phyloP scores from a whole-genome alignment of 2,888 invertebrate genomes.

The Furcula furcula region DNA sequence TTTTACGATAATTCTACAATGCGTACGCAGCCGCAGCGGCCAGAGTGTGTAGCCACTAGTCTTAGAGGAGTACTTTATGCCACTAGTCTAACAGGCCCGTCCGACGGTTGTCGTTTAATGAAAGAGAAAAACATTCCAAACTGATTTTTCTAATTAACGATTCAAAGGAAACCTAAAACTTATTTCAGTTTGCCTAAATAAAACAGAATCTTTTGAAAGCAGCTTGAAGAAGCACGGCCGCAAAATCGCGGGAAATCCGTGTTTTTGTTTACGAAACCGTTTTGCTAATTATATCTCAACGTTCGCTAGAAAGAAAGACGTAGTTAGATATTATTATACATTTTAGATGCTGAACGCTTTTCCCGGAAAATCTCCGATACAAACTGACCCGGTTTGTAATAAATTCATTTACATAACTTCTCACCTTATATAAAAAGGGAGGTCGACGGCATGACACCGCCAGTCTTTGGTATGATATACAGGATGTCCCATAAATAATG shows the following conservation, averaged over 20 bases:
- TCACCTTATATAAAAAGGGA: too few species aligned
- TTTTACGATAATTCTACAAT: too few species aligned
- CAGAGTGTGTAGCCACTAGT: too few species aligned
- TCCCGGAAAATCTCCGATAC: slow-evolving; percentile 26
- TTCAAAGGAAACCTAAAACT: slow-evolving; percentile 14
- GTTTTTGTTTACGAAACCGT: slow-evolving; percentile 37
- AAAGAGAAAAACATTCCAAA: neutral
- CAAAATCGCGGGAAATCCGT: slow-evolving; percentile 32
- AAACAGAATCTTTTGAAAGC: slow-evolving; percentile 14
- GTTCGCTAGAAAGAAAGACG: slow-evolving; percentile 30
- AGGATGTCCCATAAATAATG: too few species aligned
- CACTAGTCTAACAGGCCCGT: too few species aligned
- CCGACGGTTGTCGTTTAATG: too few species aligned
- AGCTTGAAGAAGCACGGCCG: slow-evolving; percentile 15
- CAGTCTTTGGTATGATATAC: too few species aligned
- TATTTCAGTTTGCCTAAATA: slow-evolving; percentile 9
- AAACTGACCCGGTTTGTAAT: slow-evolving; percentile 19
- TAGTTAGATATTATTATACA: slow-evolving; percentile 25
- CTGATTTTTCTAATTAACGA: neutral
- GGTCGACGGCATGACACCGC: too few species aligned
- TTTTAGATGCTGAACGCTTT: slow-evolving; percentile 20
- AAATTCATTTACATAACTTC: too few species aligned
- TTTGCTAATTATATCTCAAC: slow-evolving; percentile 32
- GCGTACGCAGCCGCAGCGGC: too few species aligned
- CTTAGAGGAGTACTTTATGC: too few species aligned